A percentile compares a stretch with the other conserved stretches of the same genome.
Evolutionary conservation across 2,113 vertebrate species (phyloP).

Genomic region (Notothenia coriiceps): DNA sequence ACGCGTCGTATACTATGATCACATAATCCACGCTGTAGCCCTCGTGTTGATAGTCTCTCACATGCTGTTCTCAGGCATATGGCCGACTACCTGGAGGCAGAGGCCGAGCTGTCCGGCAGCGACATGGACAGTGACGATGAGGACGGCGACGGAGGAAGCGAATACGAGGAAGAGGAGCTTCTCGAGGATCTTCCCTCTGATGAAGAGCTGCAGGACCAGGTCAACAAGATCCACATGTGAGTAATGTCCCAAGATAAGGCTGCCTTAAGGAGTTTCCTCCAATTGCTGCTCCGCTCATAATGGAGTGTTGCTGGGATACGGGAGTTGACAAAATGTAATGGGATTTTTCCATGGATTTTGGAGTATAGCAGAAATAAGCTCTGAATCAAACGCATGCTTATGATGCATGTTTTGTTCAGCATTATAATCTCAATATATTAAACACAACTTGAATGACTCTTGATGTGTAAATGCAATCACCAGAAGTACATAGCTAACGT

Average conservation of each 20-base stretch:
- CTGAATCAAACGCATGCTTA: too few species aligned
- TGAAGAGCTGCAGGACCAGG: slow-evolving; percentile 90
- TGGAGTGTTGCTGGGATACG: too few species aligned
- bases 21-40: neutral
- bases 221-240: slow-evolving; percentile 98
- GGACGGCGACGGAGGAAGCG: slow-evolving; percentile 87
- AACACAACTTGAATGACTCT: too few species aligned
- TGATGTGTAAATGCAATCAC: too few species aligned
- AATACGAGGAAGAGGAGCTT: slow-evolving; percentile 94
- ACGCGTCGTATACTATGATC: too few species aligned
- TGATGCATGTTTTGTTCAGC: too few species aligned
- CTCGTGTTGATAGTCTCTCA: neutral
- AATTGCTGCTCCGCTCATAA: neutral
- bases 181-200: slow-evolving; percentile 94
- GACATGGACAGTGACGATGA: slow-evolving; percentile 94
- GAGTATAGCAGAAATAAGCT: too few species aligned
- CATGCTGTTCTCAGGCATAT: slow-evolving; percentile 80
- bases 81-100: slow-evolving; percentile 92
- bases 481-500: too few species aligned
- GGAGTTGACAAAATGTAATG: too few species aligned
- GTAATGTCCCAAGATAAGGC: slow-evolving; percentile 46
- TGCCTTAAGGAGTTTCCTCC: neutral
- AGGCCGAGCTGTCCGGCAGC: slow-evolving; percentile 96
- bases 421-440: too few species aligned
- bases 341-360: too few species aligned